Base-by-base conservation (phyloP, 2,797 vertebrate species). In the Phrynocephalus forsythii region DNA sequence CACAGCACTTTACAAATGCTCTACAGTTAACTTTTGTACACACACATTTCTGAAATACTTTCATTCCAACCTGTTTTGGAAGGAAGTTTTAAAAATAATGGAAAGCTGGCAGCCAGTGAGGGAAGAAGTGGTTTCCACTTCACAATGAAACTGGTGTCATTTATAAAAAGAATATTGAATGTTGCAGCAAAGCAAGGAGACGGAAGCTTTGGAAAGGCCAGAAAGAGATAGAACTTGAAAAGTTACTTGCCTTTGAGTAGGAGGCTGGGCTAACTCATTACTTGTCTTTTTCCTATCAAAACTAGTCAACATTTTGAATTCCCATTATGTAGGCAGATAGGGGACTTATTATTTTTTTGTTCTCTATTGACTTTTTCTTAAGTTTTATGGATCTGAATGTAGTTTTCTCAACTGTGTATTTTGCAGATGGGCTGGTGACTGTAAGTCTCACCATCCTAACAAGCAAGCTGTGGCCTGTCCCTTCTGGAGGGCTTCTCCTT, bases 91-190 rank as follows among this genome's bases (percentile, higher is more conserved):
- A 78, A 50, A 73, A 91, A 90, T 91, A 91, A 78, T 78, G 94
- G 96, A 94, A 95, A 94, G 67, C 92, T 95, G 94, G 92, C 90
- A 73, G 81, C 79, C 26, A 68, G 78, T 78, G 86, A 92, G 94
- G 94, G 83, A 68, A 95, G 96, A 63, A 92, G 87, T 94, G 79
- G 75, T 92, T 96, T 94, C 94, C 90, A 89, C 84, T 90, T 86
- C 28, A 75, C 79, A 79, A 84, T 91, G 85, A 63, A 0, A 85
- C 6, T 3, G 60, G 20, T 15, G 60, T 18, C 5, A 63, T 63
- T 4, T 85, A 86, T 76, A 87, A 73, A 94, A 94, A 87, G 90
- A 90, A 89, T 56, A 90, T 50, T 76, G 30, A 87, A 79, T 18
- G 50, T 76, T 85, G 73, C n/a, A 86, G 48, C 84, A 71, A 80